Percentiles rank a stretch among this genome's conserved stretches.
phyloP scores from a whole-genome alignment of 2,113 vertebrate species.

The Trinectes maculatus region DNA sequence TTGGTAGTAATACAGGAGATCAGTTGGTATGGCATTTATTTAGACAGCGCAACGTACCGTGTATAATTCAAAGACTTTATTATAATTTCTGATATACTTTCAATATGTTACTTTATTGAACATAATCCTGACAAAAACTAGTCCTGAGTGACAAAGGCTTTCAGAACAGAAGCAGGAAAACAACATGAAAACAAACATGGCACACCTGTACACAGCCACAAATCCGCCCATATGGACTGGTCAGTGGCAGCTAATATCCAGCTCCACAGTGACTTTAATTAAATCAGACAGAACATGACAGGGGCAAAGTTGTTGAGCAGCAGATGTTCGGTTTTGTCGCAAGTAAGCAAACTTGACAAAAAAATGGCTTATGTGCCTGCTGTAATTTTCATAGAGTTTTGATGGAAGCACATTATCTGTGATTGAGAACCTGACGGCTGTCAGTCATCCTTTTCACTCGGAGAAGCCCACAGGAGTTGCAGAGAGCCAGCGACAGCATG shows the following conservation, averaged over 20 bases:
- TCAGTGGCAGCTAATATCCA: not conserved
- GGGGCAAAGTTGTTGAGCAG: conserved; percentile 20
- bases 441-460: conserved; percentile 38
- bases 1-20: conserved; percentile 5
- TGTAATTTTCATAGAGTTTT: conserved; percentile 68
- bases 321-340: conserved; percentile 17
- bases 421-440: conserved; percentile 59
- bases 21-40: conserved; percentile 44
- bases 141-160: not conserved
- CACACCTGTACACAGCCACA: conserved; percentile 12
- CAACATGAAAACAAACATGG: not conserved
- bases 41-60: conserved; percentile 31
- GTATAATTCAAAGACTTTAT: conserved; percentile 32
- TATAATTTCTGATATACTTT: conserved; percentile 36
- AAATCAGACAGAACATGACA: conserved; percentile 30
- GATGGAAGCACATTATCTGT: conserved; percentile 58
- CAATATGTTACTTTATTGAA: conserved; percentile 41
- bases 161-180: no score
- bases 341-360: conserved; percentile 2
- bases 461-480: conserved; percentile 23
- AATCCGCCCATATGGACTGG: conserved; percentile 12
- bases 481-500: conserved; percentile 39
- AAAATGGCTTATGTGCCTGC: conserved; percentile 14
- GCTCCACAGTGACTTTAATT: conserved; percentile 32
- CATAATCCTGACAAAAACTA: conserved; percentile 32